These are phyloP conservation scores for Turnix velox DNA, from an alignment of 2,113 vertebrate genomes.

Conservation along the genomic window DNA sequence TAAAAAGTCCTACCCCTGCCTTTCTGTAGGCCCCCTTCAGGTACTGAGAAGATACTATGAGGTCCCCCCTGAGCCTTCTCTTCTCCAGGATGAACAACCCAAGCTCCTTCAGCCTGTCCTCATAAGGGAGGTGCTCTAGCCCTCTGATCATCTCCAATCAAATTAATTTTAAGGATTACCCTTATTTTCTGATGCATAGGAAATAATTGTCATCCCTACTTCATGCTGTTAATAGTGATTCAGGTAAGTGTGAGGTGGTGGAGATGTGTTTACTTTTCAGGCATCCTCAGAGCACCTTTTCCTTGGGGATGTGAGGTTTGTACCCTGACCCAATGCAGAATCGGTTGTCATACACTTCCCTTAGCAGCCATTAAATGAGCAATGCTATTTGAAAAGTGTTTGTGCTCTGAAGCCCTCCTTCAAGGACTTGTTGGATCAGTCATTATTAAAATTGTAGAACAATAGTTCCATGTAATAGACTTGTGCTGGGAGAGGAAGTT, in stretches of 20 bases:
- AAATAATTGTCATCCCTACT: neutral
- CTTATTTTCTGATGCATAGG: neutral
- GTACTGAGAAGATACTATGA: too few relatives aligned
- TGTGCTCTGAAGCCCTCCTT: slow-evolving; percentile 8
- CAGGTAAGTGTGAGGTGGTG: neutral
- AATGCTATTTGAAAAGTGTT: neutral
- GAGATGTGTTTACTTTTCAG: neutral
- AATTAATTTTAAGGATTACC: too few relatives aligned
- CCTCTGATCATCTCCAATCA: too few relatives aligned
- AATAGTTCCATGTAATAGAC: slow-evolving; percentile 12
- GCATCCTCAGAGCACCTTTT: neutral
- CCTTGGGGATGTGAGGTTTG: neutral
- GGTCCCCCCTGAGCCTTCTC: too few relatives aligned
- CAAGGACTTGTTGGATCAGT: neutral
- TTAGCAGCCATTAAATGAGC: neutral
- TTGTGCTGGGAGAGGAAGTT: neutral
- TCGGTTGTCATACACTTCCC: neutral
- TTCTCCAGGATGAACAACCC: too few relatives aligned
- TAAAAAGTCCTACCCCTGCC: too few relatives aligned
- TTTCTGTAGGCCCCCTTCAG: too few relatives aligned
- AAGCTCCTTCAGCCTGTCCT: too few relatives aligned
- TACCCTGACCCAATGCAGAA: neutral
- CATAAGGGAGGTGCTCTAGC: too few relatives aligned
- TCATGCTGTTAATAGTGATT: neutral
- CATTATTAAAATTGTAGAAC: slow-evolving; percentile 35